A percentile compares a stretch with the other conserved stretches of the same genome.
phyloP scores from a whole-genome alignment of 2,888 invertebrate genomes.

The Lasius fuliginosus region DNA sequence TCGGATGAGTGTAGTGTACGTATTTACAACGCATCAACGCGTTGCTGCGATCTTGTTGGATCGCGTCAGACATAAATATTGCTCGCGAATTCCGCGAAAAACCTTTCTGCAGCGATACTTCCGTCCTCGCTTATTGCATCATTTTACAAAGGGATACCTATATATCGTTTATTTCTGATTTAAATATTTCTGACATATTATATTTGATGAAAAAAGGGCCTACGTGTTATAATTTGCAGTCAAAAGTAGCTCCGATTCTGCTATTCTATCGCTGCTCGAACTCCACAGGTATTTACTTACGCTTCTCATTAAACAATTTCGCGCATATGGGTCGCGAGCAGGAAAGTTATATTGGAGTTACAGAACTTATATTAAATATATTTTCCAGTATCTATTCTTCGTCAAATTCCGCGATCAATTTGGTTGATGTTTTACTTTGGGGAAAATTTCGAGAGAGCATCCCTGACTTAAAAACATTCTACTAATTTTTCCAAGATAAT shows the following conservation, averaged over 20 bases:
- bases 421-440: not conserved
- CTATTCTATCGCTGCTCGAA: not conserved
- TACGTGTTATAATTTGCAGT: not conserved
- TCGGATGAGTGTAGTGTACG: constrained; percentile 6
- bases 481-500: not conserved
- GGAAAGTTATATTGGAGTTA: not conserved
- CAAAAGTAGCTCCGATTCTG: not conserved
- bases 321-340: too few species aligned
- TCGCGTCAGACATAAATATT: constrained; percentile 35
- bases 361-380: not conserved
- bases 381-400: not conserved
- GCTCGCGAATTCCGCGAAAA: not conserved
- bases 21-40: not conserved
- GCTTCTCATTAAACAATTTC: too few species aligned
- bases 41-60: not conserved
- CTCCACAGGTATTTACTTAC: not conserved
- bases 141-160: not conserved
- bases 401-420: not conserved
- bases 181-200: not conserved
- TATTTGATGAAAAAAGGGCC: not conserved
- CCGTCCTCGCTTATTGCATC: not conserved
- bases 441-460: not conserved
- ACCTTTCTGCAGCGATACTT: not conserved
- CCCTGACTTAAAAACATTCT: not conserved
- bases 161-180: not conserved